A percentile compares a stretch with the other conserved stretches of the same genome.
phyloP scores from a whole-genome alignment of 2,888 invertebrate genomes.

The Hylaea fasciaria region DNA sequence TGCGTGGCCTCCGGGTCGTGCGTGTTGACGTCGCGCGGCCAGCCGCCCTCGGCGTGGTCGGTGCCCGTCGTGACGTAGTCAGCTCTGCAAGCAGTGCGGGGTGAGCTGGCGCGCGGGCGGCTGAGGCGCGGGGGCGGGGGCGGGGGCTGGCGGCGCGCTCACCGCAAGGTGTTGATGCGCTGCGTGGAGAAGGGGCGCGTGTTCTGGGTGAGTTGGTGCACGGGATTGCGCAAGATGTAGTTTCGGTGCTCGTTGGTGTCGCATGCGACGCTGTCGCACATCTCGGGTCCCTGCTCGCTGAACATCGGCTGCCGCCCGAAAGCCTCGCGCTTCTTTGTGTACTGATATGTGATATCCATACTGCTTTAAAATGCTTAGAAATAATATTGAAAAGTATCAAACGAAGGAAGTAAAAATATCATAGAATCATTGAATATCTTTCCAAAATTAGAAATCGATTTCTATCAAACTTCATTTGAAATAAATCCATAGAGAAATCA shows the following conservation, averaged over 20 bases:
- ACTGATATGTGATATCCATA: slow-evolving; percentile 60
- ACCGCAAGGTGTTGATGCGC: slow-evolving; percentile 85
- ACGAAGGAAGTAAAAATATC: too few species aligned
- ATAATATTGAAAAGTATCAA: too few species aligned
- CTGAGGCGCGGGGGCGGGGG: too few species aligned
- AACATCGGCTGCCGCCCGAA: slow-evolving; percentile 82
- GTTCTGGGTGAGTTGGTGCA: slow-evolving; percentile 78
- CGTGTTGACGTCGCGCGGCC: slow-evolving; percentile 90
- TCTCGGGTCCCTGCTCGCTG: slow-evolving; percentile 65
- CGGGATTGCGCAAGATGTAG: slow-evolving; percentile 81
- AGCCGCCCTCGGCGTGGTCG: slow-evolving; percentile 92
- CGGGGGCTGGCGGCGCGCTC: slow-evolving; percentile 6
- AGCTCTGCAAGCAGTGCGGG: slow-evolving; percentile 66
- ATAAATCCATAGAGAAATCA: too few species aligned
- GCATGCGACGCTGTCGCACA: slow-evolving; percentile 69
- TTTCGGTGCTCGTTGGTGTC: slow-evolving; percentile 61
- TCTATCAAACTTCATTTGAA: too few species aligned
- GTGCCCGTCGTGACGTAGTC: slow-evolving; percentile 85
- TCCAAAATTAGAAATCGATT: too few species aligned
- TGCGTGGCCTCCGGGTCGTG: slow-evolving; percentile 88
- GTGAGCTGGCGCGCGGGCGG: too few species aligned
- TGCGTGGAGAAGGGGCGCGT: slow-evolving; percentile 68
- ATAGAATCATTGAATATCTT: too few species aligned
- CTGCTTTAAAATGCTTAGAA: neutral
- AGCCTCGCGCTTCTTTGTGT: slow-evolving; percentile 71